Base-by-base conservation (phyloP, 1,140 invertebrate genomes). In the Drosophila virilis region DNA sequence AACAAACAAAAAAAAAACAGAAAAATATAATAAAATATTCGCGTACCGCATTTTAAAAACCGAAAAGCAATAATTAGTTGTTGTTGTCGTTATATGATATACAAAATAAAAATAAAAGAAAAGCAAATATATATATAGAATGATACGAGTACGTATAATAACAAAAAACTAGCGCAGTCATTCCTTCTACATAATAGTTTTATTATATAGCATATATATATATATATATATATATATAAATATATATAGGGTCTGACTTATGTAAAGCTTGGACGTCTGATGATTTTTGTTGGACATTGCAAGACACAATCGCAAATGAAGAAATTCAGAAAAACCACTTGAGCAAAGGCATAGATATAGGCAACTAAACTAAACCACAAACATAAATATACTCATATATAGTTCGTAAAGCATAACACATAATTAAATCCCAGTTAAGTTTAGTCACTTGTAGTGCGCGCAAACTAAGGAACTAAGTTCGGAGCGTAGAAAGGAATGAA, bases 31-130 rank as follows among this genome's bases (percentile, higher is more conserved):
- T 58, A 51, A 66, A 81, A 69, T 62, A 62, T 59, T 67, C 61
- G 50, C 77, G 61, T 74, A 81, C 68, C 71, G 76, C 74, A 85
- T 86, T 80, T 80, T 82, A 78, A 86, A 84, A 88, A 88, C 84
- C 77, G 80, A 89, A 88, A 89, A 88, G 84, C 84, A 88, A 88
- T 88, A 88, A 88, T 88, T 88, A 88, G 77, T 88, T 88, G 83
- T 86, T 86, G 83, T 88, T 88, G 83, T 88, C 83, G 83, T 88
- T 88, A 88, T 86, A 72, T 74, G 61, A 88, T 79, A 86, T 88
- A 88, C 65, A 88, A 43, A 50, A 68, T 79, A 58, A 42, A 52
- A 73, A 38, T 76, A 68, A 67, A 48, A 61, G 62, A 54, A 50
- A 42, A 55, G 54, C 38, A 68, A 48, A 73, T 51, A 51, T 67